These are phyloP conservation scores for Trachelus troglodyta DNA, from an alignment of 2,888 invertebrate genomes.

Conservation along the genomic window DNA sequence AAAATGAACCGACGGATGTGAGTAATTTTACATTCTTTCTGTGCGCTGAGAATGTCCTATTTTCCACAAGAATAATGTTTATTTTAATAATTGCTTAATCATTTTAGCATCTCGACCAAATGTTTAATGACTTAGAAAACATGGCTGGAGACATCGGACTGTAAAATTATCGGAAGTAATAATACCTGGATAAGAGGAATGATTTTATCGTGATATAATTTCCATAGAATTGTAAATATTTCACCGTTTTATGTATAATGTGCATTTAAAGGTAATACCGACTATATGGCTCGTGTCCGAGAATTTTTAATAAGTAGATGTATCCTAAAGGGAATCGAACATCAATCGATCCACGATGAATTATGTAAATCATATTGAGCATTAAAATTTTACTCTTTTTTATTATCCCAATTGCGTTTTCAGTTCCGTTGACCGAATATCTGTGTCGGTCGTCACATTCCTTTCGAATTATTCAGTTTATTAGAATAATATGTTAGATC, in stretches of 20 bases:
- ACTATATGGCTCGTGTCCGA: not conserved
- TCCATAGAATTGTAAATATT: slow-evolving; percentile 45
- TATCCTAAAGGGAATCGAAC: not conserved
- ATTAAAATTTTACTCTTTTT: not conserved
- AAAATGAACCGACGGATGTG: slow-evolving; percentile 53
- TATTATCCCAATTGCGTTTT: not conserved
- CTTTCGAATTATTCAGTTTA: not conserved
- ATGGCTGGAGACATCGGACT: slow-evolving; percentile 54
- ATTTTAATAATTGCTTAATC: slow-evolving; percentile 1
- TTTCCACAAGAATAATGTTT: not conserved
- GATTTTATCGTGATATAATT: not conserved
- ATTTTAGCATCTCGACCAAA: slow-evolving; percentile 55
- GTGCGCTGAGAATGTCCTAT: not conserved
- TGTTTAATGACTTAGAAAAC: slow-evolving; percentile 56
- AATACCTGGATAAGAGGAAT: not conserved
- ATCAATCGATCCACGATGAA: not conserved
- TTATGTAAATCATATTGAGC: not conserved
- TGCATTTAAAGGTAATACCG: not conserved
- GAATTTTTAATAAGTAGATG: not conserved
- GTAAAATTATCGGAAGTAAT: slow-evolving; percentile 25
- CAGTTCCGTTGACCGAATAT: not conserved
- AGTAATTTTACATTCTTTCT: slow-evolving; percentile 24
- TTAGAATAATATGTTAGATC: not conserved
- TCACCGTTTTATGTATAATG: slow-evolving; percentile 22
- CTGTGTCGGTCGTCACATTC: not conserved